Evolutionary conservation across 2,113 vertebrate species (phyloP).

Genomic region (Crotalus tigris): DNA sequence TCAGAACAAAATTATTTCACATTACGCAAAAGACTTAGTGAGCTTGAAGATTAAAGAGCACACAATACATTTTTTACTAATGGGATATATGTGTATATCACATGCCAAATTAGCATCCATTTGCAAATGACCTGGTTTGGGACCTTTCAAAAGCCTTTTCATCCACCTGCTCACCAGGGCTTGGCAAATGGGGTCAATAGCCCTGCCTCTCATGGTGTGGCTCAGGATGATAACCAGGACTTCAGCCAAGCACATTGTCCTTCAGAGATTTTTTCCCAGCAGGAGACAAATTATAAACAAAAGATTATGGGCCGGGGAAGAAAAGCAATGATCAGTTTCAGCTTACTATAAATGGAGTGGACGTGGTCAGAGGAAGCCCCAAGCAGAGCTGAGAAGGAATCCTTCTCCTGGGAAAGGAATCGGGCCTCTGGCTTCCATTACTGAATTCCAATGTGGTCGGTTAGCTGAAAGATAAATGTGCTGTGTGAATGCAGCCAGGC

Average conservation of each 20-base stretch:
- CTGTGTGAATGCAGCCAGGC: neutral
- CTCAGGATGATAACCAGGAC: constrained; percentile 22
- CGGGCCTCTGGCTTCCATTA: neutral
- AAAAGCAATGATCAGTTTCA: neutral
- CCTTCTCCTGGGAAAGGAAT: neutral
- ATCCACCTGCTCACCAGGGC: constrained; percentile 9
- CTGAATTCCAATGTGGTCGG: neutral
- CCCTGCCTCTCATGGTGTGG: constrained; percentile 20
- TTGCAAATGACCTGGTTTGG: constrained; percentile 42
- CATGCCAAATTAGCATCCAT: constrained; percentile 45
- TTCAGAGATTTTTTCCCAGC: neutral
- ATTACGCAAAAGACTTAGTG: neutral
- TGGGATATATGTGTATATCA: constrained; percentile 13
- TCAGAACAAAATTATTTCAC: neutral
- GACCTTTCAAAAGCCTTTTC: constrained; percentile 49
- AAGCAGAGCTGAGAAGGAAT: neutral
- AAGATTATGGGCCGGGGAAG: accelerated
- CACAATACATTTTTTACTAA: constrained; percentile 5
- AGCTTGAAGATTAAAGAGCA: constrained; percentile 28
- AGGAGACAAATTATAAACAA: constrained; percentile 27
- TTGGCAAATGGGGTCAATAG: constrained; percentile 34
- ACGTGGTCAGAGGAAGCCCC: no score
- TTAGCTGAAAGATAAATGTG: neutral
- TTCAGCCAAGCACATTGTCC: neutral
- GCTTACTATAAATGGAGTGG: neutral